phyloP scores from a whole-genome alignment of 2,888 invertebrate genomes.

The Aspidiotus rigidus region DNA sequence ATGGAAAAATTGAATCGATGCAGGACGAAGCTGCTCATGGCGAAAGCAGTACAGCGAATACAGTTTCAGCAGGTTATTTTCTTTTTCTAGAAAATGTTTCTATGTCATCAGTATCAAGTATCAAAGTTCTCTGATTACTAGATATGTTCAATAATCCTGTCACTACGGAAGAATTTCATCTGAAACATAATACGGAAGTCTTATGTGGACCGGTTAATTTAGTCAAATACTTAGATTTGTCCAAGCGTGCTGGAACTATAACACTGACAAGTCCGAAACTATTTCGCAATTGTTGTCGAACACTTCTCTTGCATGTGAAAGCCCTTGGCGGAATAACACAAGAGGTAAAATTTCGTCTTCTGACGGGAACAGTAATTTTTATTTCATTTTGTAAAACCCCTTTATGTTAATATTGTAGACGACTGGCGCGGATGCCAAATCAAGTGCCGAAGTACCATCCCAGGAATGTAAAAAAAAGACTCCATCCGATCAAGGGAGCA shows the following conservation, averaged over 20 bases:
- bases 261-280: slow-evolving; percentile 79
- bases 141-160: slow-evolving; percentile 60
- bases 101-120: too few relatives aligned
- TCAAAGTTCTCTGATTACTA: not conserved
- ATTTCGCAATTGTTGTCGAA: slow-evolving; percentile 65
- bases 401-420: not conserved
- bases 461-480: slow-evolving; percentile 12
- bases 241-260: slow-evolving; percentile 73
- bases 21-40: too few relatives aligned
- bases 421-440: slow-evolving; percentile 10
- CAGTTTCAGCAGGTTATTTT: too few relatives aligned
- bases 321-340: slow-evolving; percentile 44
- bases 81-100: too few relatives aligned
- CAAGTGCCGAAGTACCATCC: slow-evolving; percentile 4
- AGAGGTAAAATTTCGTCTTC: slow-evolving; percentile 14
- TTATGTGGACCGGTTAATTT: slow-evolving; percentile 80
- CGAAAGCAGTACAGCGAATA: not conserved
- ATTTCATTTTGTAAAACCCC: not conserved
- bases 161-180: slow-evolving; percentile 67
- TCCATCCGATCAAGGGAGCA: slow-evolving; percentile 15
- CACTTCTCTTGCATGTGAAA: slow-evolving; percentile 71
- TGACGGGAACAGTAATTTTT: not conserved
- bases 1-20: slow-evolving; percentile 20
- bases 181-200: slow-evolving; percentile 81
- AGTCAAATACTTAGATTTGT: slow-evolving; percentile 70